Evolutionary conservation across 1,140 invertebrate species (phyloP).

Genomic region (Plectrocnemia conspersa): DNA sequence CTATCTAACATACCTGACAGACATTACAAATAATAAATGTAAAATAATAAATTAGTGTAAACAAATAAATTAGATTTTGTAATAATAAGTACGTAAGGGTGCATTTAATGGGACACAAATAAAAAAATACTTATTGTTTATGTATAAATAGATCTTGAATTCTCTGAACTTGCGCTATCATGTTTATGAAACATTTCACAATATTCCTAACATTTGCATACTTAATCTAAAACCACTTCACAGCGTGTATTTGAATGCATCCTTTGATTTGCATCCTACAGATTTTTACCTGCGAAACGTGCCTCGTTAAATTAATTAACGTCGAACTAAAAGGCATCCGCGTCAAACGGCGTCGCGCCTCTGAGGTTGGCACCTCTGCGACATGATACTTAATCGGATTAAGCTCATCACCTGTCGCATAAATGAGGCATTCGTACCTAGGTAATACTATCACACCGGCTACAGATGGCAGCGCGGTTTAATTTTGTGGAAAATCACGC

Average conservation of each 20-base stretch:
- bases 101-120: too few relatives aligned
- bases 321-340: slow-evolving; percentile 24
- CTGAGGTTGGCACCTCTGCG: not conserved
- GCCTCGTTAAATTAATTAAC: slow-evolving; percentile 24
- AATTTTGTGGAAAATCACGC: not conserved
- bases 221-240: not conserved
- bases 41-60: too few relatives aligned
- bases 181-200: not conserved
- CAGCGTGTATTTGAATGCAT: too few relatives aligned
- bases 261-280: slow-evolving; percentile 4
- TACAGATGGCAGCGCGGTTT: slow-evolving; percentile 1
- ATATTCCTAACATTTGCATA: not conserved
- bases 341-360: not conserved
- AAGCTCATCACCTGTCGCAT: slow-evolving; percentile 26
- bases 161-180: slow-evolving; percentile 1
- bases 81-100: too few relatives aligned
- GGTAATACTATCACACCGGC: not conserved
- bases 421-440: slow-evolving; percentile 25
- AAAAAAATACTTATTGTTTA: too few relatives aligned
- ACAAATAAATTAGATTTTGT: too few relatives aligned
- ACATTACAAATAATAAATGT: too few relatives aligned
- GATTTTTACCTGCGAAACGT: not conserved
- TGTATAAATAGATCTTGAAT: too few relatives aligned
- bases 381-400: slow-evolving; percentile 27
- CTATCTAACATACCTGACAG: too few relatives aligned